Evolutionary conservation across 2,888 invertebrate species (phyloP).

Genomic region (Hydrotaea diabolus): DNA sequence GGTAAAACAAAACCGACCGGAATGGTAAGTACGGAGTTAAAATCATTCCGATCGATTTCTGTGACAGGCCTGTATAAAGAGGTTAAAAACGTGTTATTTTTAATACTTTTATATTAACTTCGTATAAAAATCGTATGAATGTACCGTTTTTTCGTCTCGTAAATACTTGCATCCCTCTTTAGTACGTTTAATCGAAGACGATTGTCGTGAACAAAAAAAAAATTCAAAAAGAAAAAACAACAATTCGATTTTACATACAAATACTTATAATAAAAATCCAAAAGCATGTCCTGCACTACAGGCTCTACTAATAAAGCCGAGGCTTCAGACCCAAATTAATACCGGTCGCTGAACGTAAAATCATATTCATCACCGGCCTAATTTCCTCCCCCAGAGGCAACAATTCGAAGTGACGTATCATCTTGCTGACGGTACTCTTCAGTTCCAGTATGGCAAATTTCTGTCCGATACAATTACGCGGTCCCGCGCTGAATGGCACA

Average conservation of each 20-base stretch:
- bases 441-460: conserved; percentile 78
- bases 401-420: conserved; percentile 74
- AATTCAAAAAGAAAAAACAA: too few relatives aligned
- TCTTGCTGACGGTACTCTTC: conserved; percentile 75
- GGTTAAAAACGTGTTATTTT: too few relatives aligned
- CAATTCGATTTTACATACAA: background rate
- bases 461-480: conserved; percentile 82
- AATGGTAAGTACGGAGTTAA: too few relatives aligned
- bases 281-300: background rate
- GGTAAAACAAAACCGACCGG: too few relatives aligned
- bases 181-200: too few relatives aligned
- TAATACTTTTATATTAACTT: too few relatives aligned
- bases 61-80: too few relatives aligned
- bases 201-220: too few relatives aligned
- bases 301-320: conserved; percentile 33
- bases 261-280: background rate
- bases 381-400: conserved; percentile 74
- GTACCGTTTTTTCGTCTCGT: too few relatives aligned
- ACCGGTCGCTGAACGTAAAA: conserved; percentile 74
- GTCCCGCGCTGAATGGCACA: conserved; percentile 84
- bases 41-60: too few relatives aligned
- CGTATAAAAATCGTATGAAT: too few relatives aligned
- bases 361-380: conserved; percentile 71
- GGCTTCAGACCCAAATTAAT: conserved; percentile 73
- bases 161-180: too few relatives aligned